A percentile compares a stretch with the other conserved stretches of the same genome.
Evolutionary conservation across 1,140 invertebrate genomes (phyloP).

Genomic region (Coptotermes formosanus): DNA sequence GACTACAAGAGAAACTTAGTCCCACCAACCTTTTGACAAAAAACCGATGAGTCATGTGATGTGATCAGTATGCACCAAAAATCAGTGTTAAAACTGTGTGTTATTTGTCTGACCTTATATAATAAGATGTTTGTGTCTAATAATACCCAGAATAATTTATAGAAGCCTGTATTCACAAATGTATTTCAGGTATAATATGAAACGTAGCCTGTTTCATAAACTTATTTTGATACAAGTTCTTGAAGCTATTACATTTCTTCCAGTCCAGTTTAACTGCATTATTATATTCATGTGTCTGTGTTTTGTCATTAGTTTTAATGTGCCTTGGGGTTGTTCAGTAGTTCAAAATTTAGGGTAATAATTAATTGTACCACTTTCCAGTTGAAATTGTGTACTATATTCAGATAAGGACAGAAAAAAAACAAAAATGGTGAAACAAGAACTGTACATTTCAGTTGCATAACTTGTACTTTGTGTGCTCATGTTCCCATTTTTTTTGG

Average conservation of each 20-base stretch:
- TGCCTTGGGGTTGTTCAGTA: background rate
- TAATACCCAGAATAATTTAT: background rate
- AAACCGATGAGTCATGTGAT: too few relatives aligned
- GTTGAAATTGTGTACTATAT: background rate
- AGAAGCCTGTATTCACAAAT: background rate
- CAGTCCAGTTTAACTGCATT: background rate
- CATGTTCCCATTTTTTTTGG: background rate
- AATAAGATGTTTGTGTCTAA: too few relatives aligned
- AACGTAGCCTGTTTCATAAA: background rate
- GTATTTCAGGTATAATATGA: background rate
- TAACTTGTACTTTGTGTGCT: too few relatives aligned
- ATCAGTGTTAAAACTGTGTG: too few relatives aligned
- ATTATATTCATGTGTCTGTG: constrained; percentile 3
- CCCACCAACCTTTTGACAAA: too few relatives aligned
- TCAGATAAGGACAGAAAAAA: background rate
- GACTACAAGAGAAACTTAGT: too few relatives aligned
- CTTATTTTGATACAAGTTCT: background rate
- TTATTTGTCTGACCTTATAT: too few relatives aligned
- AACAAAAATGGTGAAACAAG: background rate
- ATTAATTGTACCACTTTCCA: background rate
- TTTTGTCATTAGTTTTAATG: constrained; percentile 2
- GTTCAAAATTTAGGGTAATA: background rate
- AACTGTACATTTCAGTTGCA: background rate
- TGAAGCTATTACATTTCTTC: too few relatives aligned
- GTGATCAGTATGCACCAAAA: too few relatives aligned